A percentile compares a stretch with the other conserved stretches of the same genome.
These are phyloP conservation scores for Hippoglossus hippoglossus DNA, from an alignment of 2,797 vertebrate genomes.

Conservation along the genomic window DNA sequence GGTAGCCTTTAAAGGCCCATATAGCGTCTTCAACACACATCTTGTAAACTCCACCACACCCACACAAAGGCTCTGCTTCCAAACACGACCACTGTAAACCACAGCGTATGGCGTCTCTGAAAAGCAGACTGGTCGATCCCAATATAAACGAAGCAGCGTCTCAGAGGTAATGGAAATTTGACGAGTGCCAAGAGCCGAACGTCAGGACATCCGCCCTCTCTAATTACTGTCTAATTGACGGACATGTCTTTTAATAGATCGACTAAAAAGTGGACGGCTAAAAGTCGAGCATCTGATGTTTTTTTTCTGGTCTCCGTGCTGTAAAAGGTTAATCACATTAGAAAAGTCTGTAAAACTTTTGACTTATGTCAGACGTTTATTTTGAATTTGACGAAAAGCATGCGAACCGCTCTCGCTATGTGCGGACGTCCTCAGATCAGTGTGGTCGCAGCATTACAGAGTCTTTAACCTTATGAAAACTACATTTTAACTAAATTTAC, in stretches of 20 bases:
- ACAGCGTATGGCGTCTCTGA: background rate
- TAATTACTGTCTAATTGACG: background rate
- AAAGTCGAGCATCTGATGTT: background rate
- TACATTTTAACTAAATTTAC: no score
- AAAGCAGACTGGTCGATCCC: background rate
- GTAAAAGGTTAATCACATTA: background rate
- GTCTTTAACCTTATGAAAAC: no score
- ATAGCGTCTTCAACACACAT: background rate
- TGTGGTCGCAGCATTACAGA: no score
- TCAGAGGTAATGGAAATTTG: background rate
- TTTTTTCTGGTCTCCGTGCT: background rate
- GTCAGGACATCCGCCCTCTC: background rate
- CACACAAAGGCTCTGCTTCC: background rate
- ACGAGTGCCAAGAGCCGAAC: background rate
- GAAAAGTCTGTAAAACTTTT: background rate
- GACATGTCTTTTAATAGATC: background rate
- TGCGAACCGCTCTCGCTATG: no score
- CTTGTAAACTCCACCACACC: background rate
- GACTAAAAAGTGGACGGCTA: background rate
- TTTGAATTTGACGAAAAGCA: background rate
- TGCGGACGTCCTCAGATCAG: no score
- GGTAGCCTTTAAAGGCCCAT: background rate
- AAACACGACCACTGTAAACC: background rate
- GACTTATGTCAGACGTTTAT: background rate
- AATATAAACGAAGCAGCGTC: background rate